Evolutionary conservation across 2,888 invertebrate genomes (phyloP), one percentile per base, ranked within the genome.

Genomic region (Hoplodrina ambigua): DNA sequence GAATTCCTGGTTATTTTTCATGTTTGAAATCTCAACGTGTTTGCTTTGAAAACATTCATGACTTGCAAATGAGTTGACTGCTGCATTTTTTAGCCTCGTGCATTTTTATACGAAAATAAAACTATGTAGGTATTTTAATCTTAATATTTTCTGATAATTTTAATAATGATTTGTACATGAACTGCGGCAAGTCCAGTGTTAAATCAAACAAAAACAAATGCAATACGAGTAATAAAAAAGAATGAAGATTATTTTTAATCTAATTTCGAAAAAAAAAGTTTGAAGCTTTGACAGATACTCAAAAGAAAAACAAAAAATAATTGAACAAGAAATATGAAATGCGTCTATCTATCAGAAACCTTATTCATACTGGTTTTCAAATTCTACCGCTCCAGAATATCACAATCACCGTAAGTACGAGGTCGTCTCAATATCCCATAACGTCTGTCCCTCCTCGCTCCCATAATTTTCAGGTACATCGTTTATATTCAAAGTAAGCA

Each of bases 401-500:
- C 25, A 25, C 25, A 25, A 25, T 2, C n/a, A 30, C 49, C n/a
- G 25, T n/a, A 41, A n/a, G 44, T 37, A 44, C 8, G 13, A 54
- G 17, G 17, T 41, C 46, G 33, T 49, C 37, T 46, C 59, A 53
- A 73, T 71, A 72, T 63, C 49, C 62, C 58, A 10, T 61, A 72
- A 41, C 37, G 55, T 54, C 56, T 25, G 69, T 49, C 58, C 72
- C 66, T 66, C 61, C 58, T 58, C 55, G 6, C 30, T 69, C 49
- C 73, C 65, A 77, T 82, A 77, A 76, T 80, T 72, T 71, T 60
- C 60, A 63, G 67, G 72, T 55, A 59, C 64, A 61, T 72, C 79
- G 71, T 84, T 86, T 87, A 82, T 84, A 88, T 86, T 86, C 86
- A 78, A 79, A 85, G 85, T 81, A 74, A 64, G 76, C 65, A 72